Percentiles rank a stretch among this genome's conserved stretches.
phyloP scores from a whole-genome alignment of 2,888 invertebrate species.

The Melinaea marsaeus region DNA sequence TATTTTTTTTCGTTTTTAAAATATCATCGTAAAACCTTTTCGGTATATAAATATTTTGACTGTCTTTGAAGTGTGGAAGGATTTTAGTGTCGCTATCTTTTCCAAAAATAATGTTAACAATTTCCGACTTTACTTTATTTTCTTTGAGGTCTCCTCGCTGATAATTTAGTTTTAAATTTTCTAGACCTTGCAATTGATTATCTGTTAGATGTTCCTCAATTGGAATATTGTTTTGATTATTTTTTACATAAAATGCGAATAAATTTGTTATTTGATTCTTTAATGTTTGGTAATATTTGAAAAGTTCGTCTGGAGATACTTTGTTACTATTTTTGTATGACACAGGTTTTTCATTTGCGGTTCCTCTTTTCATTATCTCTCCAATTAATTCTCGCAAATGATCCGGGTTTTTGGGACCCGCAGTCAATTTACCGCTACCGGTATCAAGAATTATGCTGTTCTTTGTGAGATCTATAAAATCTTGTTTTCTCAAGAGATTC shows the following conservation, averaged over 20 bases:
- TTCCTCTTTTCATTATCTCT: conserved; percentile 5
- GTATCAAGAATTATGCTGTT: conserved; percentile 9
- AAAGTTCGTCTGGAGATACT: conserved; percentile 24
- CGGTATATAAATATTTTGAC: conserved; percentile 42
- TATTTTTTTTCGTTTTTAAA: conserved; percentile 13
- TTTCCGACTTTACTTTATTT: conserved; percentile 22
- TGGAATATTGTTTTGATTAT: conserved; percentile 7
- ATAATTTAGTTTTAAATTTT: conserved; percentile 14
- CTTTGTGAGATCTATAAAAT: conserved; percentile 19
- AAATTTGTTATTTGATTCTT: conserved; percentile 19
- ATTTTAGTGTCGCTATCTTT: conserved; percentile 28
- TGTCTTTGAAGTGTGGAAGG: conserved; percentile 34
- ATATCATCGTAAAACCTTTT: conserved; percentile 36
- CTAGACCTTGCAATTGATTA: conserved; percentile 15
- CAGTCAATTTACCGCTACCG: neutral
- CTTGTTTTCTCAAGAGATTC: conserved; percentile 20
- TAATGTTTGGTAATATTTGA: conserved; percentile 20
- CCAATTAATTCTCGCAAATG: neutral
- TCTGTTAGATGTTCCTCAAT: conserved; percentile 12
- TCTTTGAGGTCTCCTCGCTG: conserved; percentile 12
- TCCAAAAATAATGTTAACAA: conserved; percentile 28
- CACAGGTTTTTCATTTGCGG: neutral
- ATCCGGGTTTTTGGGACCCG: neutral
- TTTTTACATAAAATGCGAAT: conserved; percentile 9
- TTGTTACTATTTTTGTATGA: neutral